Base-by-base conservation (phyloP, 1,140 invertebrate genomes). In the Calliopsis andreniformis region DNA sequence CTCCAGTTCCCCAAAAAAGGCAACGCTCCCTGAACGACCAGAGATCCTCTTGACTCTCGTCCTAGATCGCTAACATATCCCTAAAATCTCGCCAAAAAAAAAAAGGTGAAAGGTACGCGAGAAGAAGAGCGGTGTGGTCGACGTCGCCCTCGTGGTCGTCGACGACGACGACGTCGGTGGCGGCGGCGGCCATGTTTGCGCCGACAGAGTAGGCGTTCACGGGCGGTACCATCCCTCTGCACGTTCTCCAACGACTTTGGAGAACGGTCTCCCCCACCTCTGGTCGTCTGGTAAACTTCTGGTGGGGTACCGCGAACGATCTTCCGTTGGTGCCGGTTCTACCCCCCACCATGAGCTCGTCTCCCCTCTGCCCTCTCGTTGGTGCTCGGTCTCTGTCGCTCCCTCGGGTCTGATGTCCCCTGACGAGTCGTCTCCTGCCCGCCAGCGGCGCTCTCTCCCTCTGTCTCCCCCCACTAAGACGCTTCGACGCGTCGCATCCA, bases 111-210 rank as follows among this genome's bases (percentile, higher is more conserved):
- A 20, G 25, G 28, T 1, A 28, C 35, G 39, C 25, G 30, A 62
- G 30, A 16, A 10, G 23, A 28, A 4, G 25, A 42, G 58, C 6
- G 16, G 4, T 16, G 32, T 14, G 32, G 67, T 59, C 25, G 61
- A 30, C 25, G 75, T 23, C 23, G 55, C 23, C 43, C 43, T 51
- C 45, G 28, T 49, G 30, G 66, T 18, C 62, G 77, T 35, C 69
- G 62, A 10, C 43, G 32, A 30, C 59, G 67, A 20, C 35, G 53
- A 14, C 62, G 64, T 35, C 66, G 72, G 14, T 67, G 75, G 14
- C 55, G 61, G 58, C 45, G 85, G 87, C 91, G 89, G 91, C 91
- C 91, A 92, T 92, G 90, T 91, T 92, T 92, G 90, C 91, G 91
- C 91, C 90, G 88, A 77, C 85, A 88, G 70, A 63, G 90, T 91